phyloP scores from a whole-genome alignment of 2,888 invertebrate genomes.

The Auanema sp. region DNA sequence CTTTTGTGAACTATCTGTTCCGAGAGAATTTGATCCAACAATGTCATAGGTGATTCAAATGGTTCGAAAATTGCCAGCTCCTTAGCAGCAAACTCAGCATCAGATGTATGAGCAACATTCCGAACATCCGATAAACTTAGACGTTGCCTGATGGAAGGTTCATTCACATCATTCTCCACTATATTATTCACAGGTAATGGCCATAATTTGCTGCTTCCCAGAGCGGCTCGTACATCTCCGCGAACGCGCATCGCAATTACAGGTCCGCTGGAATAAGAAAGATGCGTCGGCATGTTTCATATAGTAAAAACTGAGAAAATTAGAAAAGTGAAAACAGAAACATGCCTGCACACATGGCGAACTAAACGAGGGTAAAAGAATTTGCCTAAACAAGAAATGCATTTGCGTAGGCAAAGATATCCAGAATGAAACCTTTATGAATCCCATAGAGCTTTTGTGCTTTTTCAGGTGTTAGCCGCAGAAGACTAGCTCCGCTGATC shows the following conservation, averaged over 20 bases:
- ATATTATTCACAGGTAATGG: constrained; percentile 15
- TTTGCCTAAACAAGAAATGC: constrained; percentile 47
- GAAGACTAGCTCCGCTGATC: constrained; percentile 6
- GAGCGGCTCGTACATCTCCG: constrained; percentile 31
- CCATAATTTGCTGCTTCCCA: constrained; percentile 38
- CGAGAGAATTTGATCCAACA: no score
- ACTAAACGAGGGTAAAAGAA: constrained; percentile 55
- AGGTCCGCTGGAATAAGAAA: constrained; percentile 32
- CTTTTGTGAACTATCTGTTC: no score
- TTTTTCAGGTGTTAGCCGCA: background rate
- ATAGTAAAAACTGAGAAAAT: constrained; percentile 5
- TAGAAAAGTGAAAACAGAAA: constrained; percentile 1
- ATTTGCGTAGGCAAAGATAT: background rate
- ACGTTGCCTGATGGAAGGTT: constrained; percentile 75
- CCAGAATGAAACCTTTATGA: constrained; percentile 16
- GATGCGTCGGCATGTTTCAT: background rate
- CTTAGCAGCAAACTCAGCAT: constrained; percentile 66
- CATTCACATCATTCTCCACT: background rate
- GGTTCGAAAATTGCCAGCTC: constrained; percentile 37
- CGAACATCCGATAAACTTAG: constrained; percentile 90
- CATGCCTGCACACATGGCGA: constrained; percentile 42
- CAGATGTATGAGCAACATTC: constrained; percentile 91
- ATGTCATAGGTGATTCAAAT: background rate
- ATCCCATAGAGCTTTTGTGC: constrained; percentile 18
- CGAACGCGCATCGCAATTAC: constrained; percentile 42